Conservation (phyloP, 2,888 invertebrate species). For the Aspidapion aeneum region DNA sequence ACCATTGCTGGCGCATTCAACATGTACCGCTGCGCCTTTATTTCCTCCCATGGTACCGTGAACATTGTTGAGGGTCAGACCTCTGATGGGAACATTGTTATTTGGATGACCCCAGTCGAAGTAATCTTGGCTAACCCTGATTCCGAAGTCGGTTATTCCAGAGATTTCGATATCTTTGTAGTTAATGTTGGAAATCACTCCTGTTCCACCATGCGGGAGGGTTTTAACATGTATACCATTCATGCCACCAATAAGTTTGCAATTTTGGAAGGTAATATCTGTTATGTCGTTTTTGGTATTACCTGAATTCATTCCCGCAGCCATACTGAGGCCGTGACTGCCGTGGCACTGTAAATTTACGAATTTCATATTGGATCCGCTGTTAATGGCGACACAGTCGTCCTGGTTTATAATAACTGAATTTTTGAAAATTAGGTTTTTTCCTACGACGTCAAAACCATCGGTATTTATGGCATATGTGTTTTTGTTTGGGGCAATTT, state of each 20-base stretch:
- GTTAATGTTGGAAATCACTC: constrained; percentile 13
- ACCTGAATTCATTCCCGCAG: constrained; percentile 4
- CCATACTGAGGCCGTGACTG: constrained; percentile 18
- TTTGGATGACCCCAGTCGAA: constrained; percentile 12
- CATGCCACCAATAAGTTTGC: background rate
- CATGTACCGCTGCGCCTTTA: too few relatives aligned
- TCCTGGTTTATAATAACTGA: background rate
- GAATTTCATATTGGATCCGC: constrained; percentile 15
- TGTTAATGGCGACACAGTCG: constrained; percentile 16
- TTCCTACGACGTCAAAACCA: too few relatives aligned
- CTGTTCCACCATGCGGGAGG: constrained; percentile 9
- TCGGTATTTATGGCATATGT: too few relatives aligned
- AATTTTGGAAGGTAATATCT: background rate
- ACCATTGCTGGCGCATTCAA: too few relatives aligned
- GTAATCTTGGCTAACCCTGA: constrained; percentile 19
- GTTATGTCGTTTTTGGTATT: too few relatives aligned
- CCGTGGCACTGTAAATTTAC: constrained; percentile 18
- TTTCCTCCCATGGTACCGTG: too few relatives aligned
- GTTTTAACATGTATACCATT: constrained; percentile 17
- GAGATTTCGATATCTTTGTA: constrained; percentile 6
- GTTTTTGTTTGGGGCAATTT: too few relatives aligned
- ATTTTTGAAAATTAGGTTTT: too few relatives aligned
- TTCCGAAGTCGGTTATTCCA: constrained; percentile 15
- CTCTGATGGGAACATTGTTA: constrained; percentile 8
- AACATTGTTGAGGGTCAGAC: too few relatives aligned